These are phyloP conservation scores for Timandra comae DNA, from an alignment of 2,888 invertebrate species.

Conservation along the genomic window DNA sequence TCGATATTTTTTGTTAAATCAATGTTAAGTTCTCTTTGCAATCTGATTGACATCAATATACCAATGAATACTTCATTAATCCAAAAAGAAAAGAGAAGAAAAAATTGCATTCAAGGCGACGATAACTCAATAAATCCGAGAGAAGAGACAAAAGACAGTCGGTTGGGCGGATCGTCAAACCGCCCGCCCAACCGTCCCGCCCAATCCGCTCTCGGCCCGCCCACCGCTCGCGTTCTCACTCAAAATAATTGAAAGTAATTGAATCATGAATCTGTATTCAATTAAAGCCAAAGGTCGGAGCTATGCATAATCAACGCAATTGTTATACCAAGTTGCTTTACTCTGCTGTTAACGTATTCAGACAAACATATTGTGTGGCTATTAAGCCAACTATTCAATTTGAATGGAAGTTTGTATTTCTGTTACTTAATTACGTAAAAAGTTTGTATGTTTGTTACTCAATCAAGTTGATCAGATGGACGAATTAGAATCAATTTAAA, in stretches of 20 bases:
- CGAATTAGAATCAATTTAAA: too few relatives aligned
- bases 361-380: too few relatives aligned
- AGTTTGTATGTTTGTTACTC: background rate
- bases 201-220: slow-evolving; percentile 50
- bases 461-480: background rate
- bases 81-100: too few relatives aligned
- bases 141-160: slow-evolving; percentile 32
- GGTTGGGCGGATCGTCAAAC: slow-evolving; percentile 49
- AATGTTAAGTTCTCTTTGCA: too few relatives aligned
- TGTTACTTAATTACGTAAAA: background rate
- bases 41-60: too few relatives aligned
- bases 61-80: too few relatives aligned
- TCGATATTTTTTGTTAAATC: too few relatives aligned
- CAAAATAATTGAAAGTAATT: slow-evolving; percentile 65
- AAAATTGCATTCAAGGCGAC: too few relatives aligned
- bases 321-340: slow-evolving; percentile 28
- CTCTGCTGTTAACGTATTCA: background rate
- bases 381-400: too few relatives aligned
- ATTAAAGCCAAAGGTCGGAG: slow-evolving; percentile 42
- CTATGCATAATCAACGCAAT: slow-evolving; percentile 48
- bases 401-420: slow-evolving; percentile 6
- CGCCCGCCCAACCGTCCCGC: slow-evolving; percentile 55
- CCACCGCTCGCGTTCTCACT: slow-evolving; percentile 44
- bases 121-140: slow-evolving; percentile 15
- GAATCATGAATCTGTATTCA: slow-evolving; percentile 61